Base-by-base conservation (phyloP, 1,140 invertebrate genomes). In the Lepidurus arcticus region DNA sequence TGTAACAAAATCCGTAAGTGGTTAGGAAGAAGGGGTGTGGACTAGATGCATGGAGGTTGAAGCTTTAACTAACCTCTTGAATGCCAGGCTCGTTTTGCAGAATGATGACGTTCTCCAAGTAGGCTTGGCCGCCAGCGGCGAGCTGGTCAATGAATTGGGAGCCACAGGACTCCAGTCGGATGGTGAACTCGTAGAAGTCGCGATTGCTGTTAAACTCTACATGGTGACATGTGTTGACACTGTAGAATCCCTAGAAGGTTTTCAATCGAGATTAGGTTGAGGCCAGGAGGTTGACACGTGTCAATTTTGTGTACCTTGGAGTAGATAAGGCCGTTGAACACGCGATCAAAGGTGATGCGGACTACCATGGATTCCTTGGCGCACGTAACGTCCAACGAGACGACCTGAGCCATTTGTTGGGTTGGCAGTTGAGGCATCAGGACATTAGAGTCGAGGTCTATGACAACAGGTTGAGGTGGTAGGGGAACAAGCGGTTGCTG, bases 301-400 rank as follows among this genome's bases (percentile, higher is more conserved):
- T 73, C n/a, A 3, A 5, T 73, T 6, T 45, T 73, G 4, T 45
- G 13, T 83, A 89, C 89, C 87, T 94, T 93, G 0, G 92, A 92
- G 81, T 94, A 94, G 79, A 94, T 92, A 8, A 94, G 86, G 8
- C 93, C 93, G 80, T 92, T 88, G 81, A 92, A 94, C 42, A 84
- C 84, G 79, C 90, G 88, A 82, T 93, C 92, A 83, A 94, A 94
- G 84, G 92, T 91, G 4, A 94, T 88, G 75, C 91, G 90, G 73
- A 94, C 92, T 0, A 90, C 92, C 93, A 94, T 94, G 88, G 90
- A 90, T 78, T 92, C 91, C 83, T 93, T 93, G 73, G 90, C 90
- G 82, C 93, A 94, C 78, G 91, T 86, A 1, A 93, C 92, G 26
- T 92, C 89, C 74, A 94, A 89, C 1, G 86, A 88, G 81, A 92